Percentiles rank a stretch among this genome's conserved stretches.
Conservation (phyloP, 2,888 invertebrate species). For the Pachymerium ferrugineum region DNA sequence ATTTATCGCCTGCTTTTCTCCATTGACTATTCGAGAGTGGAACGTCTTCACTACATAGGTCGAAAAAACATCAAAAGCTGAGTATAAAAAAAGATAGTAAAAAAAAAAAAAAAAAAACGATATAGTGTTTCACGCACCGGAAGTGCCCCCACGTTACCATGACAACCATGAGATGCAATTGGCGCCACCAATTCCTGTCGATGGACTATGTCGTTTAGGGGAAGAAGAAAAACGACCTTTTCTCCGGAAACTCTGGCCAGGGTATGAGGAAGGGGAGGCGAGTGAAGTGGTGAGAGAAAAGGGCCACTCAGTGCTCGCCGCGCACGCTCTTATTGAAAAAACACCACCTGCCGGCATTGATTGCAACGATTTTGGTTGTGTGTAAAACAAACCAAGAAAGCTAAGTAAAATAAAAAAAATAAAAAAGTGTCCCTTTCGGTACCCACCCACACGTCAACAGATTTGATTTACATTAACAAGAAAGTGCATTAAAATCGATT, state of each 20-base stretch:
- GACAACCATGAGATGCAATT: conserved; percentile 15
- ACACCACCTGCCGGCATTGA: conserved; percentile 27
- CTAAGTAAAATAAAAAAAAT: neutral
- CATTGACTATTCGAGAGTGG: too few species aligned
- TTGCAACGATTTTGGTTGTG: conserved; percentile 19
- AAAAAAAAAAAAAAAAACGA: neutral
- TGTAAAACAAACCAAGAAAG: conserved; percentile 19
- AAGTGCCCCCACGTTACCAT: neutral
- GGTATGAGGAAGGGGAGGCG: conserved; percentile 22
- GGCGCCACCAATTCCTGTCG: conserved; percentile 27
- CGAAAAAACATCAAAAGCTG: neutral
- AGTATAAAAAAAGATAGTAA: neutral
- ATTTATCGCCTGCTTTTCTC: too few species aligned
- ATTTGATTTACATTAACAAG: conserved; percentile 27
- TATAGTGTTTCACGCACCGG: conserved; percentile 24
- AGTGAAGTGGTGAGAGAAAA: conserved; percentile 24
- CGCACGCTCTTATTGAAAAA: conserved; percentile 20
- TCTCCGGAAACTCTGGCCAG: conserved; percentile 19
- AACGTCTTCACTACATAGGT: neutral
- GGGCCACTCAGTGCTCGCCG: conserved; percentile 19
- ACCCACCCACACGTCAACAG: conserved; percentile 7
- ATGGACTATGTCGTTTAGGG: conserved; percentile 27
- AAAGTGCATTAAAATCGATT: conserved; percentile 16
- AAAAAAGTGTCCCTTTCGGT: neutral
- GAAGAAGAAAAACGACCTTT: conserved; percentile 23